Conservation (phyloP, 2,113 vertebrate species). For the Cygnus buccinator region DNA sequence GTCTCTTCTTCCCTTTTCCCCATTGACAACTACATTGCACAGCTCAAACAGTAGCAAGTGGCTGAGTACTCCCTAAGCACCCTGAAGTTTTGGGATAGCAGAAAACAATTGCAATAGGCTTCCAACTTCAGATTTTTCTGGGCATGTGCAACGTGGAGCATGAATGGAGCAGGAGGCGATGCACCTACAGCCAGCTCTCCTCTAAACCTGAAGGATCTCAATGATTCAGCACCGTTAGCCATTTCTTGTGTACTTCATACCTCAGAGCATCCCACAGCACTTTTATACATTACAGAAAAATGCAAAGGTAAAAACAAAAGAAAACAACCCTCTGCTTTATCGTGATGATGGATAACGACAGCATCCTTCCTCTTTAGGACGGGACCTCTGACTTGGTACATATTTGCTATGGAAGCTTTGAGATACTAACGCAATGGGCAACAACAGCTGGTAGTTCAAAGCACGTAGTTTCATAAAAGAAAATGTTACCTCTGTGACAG, state of each 20-base stretch:
- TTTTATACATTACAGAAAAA: background rate
- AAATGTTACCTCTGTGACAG: background rate
- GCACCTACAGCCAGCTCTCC: background rate
- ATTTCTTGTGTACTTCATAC: accelerated
- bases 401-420: background rate
- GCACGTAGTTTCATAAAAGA: background rate
- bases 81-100: background rate
- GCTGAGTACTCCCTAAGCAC: background rate
- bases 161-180: background rate
- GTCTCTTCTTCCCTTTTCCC: background rate
- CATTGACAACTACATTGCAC: background rate
- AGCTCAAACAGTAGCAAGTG: background rate
- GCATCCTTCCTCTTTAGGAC: background rate
- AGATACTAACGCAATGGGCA: background rate
- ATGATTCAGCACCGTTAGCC: background rate
- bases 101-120: background rate
- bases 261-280: background rate
- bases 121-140: background rate
- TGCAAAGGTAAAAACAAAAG: background rate
- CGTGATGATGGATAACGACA: background rate
- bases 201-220: background rate
- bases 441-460: background rate
- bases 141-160: background rate
- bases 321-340: background rate
- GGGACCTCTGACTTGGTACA: background rate